Base-by-base conservation (phyloP, 2,113 vertebrate genomes). In the Phocoena sinus region DNA sequence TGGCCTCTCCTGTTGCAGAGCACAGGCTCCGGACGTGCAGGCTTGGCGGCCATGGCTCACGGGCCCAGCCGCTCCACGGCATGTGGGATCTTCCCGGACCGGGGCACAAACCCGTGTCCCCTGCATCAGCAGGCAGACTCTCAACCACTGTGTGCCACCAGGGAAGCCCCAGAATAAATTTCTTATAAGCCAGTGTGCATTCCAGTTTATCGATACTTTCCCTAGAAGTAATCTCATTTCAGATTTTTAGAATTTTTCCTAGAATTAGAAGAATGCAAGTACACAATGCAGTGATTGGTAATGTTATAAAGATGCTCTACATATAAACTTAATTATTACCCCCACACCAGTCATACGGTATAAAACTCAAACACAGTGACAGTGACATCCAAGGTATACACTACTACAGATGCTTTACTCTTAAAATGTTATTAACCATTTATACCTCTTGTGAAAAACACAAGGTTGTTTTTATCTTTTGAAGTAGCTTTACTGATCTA, bases 151-250 rank as follows among this genome's bases (percentile, higher is more conserved):
- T 11, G 44, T 2, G 44, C 44, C 44, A 47, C 44, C 44, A 47
- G 44, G 44, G 44, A 10, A 47, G 44, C 44, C 44, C 44, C 44
- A 98, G 97, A 97, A 96, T 93, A 94, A 92, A 50, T 74, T 97
- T 97, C 94, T 92, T 91, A 63, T n/a, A 91, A 89, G 94, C 96
- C 95, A 96, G 14, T 86, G 92, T 96, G 88, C 81, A 93, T 96
- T 96, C 85, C 82, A 80, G 8, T 76, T 84, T 93, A 58, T 21
- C 56, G 20, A 21, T 58, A n/a, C 88, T 86, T 47, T 76, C 60
- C 77, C 92, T 91, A 68, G 68, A 81, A 74, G 62, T 68, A 73
- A 89, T 92, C 68, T 96, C 71, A 47, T 65, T 71, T 86, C 38
- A 93, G 93, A 88, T 85, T 82, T 91, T 92, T 67, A 87, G 83